Percentiles rank a stretch among this genome's conserved stretches.
Evolutionary conservation across 2,888 invertebrate species (phyloP).

Genomic region (Trissoscelio sp.): DNA sequence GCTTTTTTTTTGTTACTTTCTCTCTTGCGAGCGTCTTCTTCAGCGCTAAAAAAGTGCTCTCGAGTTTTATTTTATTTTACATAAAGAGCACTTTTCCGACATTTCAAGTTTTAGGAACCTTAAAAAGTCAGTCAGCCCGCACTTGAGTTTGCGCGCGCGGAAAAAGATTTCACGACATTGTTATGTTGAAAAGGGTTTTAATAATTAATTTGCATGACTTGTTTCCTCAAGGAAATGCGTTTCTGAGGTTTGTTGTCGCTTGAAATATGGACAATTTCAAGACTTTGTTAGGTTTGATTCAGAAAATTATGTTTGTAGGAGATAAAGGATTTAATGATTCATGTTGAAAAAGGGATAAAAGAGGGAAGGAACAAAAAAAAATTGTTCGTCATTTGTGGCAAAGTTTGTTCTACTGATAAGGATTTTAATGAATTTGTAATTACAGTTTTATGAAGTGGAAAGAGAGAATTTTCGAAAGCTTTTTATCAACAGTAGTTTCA

Average conservation of each 20-base stretch:
- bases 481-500: too few relatives aligned
- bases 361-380: too few relatives aligned
- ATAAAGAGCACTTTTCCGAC: slow-evolving; percentile 37
- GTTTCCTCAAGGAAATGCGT: background rate
- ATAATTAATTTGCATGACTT: slow-evolving; percentile 30
- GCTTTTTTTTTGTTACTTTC: too few relatives aligned
- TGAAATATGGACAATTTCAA: background rate
- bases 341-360: too few relatives aligned
- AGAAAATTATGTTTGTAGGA: too few relatives aligned
- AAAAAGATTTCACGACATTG: slow-evolving; percentile 32
- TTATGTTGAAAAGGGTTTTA: slow-evolving; percentile 8
- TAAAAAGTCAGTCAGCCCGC: slow-evolving; percentile 38
- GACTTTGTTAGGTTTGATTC: too few relatives aligned
- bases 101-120: slow-evolving; percentile 41
- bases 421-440: too few relatives aligned
- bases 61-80: slow-evolving; percentile 42
- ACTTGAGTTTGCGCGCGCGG: slow-evolving; percentile 12
- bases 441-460: too few relatives aligned
- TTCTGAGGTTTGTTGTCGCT: background rate
- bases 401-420: too few relatives aligned
- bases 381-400: too few relatives aligned
- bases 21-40: slow-evolving; percentile 6
- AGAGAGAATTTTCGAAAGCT: too few relatives aligned
- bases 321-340: too few relatives aligned
- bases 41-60: slow-evolving; percentile 43